phyloP scores from a whole-genome alignment of 2,113 vertebrate species.

The Rattus norvegicus region GRCr8 NC_086037.1:55914001-55914500 shows the following conservation, averaged over 20 bases:
- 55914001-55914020: neutral
- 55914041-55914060: neutral
- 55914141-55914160: constrained; percentile 27
- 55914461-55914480: constrained; percentile 99
- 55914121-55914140: neutral
- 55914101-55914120: neutral
- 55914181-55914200: neutral
- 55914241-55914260: neutral
- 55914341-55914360: neutral
- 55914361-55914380: neutral
- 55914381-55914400: neutral
- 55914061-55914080: neutral
- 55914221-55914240: neutral
- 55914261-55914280: neutral
- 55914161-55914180: neutral
- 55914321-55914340: neutral
- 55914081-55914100: neutral
- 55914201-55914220: neutral
- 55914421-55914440: constrained; percentile 17
- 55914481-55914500: constrained; percentile 97
- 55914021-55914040: neutral
- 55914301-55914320: neutral
- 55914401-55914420: neutral
- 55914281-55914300: neutral
- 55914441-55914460: constrained; percentile 63